phyloP scores from a whole-genome alignment of 2,888 invertebrate species.

The Andrena bicolor region DNA sequence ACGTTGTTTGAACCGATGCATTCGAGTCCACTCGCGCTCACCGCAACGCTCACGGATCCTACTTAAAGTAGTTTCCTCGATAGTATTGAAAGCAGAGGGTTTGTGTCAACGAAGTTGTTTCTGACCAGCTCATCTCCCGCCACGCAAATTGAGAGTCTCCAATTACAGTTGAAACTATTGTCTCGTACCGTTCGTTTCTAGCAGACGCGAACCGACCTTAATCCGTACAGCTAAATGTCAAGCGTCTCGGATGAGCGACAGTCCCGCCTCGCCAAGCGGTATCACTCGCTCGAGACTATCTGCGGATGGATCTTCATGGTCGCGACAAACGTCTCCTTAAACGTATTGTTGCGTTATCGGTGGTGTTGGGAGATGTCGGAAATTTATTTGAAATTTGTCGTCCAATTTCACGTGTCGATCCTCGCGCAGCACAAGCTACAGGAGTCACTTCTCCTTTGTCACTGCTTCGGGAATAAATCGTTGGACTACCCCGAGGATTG shows the following conservation, averaged over 20 bases:
- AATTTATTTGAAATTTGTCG: constrained; percentile 1
- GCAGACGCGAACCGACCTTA: constrained; percentile 16
- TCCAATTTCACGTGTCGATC: background rate
- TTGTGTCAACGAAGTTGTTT: too few species aligned
- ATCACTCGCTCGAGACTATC: constrained; percentile 56
- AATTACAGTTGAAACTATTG: background rate
- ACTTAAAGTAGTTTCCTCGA: background rate
- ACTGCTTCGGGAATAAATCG: background rate
- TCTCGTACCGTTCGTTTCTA: background rate
- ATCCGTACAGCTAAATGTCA: constrained; percentile 45
- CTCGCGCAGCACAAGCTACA: too few species aligned
- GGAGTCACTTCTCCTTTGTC: background rate
- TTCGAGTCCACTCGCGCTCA: constrained; percentile 12
- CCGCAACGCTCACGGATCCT: background rate
- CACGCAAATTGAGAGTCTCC: too few species aligned
- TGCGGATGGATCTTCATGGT: constrained; percentile 43
- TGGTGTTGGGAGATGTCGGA: background rate
- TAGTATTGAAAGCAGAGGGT: background rate
- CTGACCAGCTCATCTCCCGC: too few species aligned
- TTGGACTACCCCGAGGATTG: background rate
- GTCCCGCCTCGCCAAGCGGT: constrained; percentile 45
- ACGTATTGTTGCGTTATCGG: constrained; percentile 48
- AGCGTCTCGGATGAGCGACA: constrained; percentile 55
- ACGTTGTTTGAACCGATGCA: constrained; percentile 7
- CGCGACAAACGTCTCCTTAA: constrained; percentile 40